These are phyloP conservation scores for Trichacis sp. DNA, from an alignment of 2,888 invertebrate genomes.

Conservation along the genomic window DNA sequence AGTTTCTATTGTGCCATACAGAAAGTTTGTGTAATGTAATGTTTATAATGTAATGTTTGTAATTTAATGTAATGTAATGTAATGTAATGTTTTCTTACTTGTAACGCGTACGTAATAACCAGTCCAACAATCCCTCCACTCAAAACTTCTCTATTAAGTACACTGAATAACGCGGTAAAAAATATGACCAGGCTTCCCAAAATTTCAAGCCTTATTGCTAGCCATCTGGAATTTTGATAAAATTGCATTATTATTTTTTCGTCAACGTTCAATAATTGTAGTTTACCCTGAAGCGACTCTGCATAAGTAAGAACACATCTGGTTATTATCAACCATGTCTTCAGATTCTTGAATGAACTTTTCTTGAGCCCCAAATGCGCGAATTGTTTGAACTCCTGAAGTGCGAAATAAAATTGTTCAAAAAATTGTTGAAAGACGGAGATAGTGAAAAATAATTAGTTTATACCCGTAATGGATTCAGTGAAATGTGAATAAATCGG, in stretches of 20 bases:
- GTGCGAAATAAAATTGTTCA: no score
- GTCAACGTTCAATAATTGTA: no score
- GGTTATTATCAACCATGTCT: constrained; percentile 90
- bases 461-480: constrained; percentile 87
- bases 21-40: no score
- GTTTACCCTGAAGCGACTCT: constrained; percentile 67
- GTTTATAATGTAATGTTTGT: no score
- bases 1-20: no score
- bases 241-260: no score
- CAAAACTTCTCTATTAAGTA: constrained; percentile 79
- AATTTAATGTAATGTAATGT: no score
- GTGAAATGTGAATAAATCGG: constrained; percentile 98
- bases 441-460: not conserved
- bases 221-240: constrained; percentile 87
- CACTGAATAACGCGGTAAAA: constrained; percentile 93
- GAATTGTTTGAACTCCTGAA: constrained; percentile 79
- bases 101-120: constrained; percentile 88
- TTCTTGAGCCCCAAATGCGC: constrained; percentile 80
- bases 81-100: constrained; percentile 71
- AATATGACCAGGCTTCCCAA: constrained; percentile 96
- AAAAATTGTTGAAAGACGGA: not conserved
- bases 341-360: constrained; percentile 92
- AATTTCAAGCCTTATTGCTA: constrained; percentile 95
- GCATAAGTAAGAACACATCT: constrained; percentile 89
- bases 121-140: constrained; percentile 85